Conservation (phyloP, 53 echinoderm and acorn worm species). For the Glandiceps talaboti region DNA sequence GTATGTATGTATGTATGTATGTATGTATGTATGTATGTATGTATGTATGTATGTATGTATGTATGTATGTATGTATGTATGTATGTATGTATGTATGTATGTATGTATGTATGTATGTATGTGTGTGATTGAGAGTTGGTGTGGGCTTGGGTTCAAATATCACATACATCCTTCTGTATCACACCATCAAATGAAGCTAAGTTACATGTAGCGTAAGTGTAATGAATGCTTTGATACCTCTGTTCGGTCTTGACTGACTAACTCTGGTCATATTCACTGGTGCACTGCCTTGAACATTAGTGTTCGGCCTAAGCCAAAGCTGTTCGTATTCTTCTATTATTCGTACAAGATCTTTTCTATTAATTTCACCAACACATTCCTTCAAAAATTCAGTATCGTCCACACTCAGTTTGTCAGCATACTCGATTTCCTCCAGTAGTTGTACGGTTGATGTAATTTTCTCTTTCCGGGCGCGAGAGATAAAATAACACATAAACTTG, state of each 20-base stretch:
- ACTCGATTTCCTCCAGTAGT: background rate
- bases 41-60: too few relatives aligned
- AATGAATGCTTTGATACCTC: background rate
- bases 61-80: too few relatives aligned
- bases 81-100: too few relatives aligned
- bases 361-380: constrained; percentile 1
- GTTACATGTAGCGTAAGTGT: too few relatives aligned
- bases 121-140: too few relatives aligned
- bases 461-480: background rate
- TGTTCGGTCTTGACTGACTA: background rate
- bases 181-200: too few relatives aligned
- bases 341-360: background rate
- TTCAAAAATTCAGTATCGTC: background rate
- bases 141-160: too few relatives aligned
- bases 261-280: background rate
- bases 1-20: too few relatives aligned
- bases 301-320: background rate
- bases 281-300: background rate
- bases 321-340: background rate
- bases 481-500: background rate
- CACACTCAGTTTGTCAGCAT: background rate
- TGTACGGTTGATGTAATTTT: background rate
- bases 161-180: too few relatives aligned
- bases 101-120: too few relatives aligned
- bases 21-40: too few relatives aligned